Percentiles rank a stretch among this genome's conserved stretches.
Evolutionary conservation across 1,140 invertebrate genomes (phyloP).

Genomic region (Drosophila asahinai): DNA sequence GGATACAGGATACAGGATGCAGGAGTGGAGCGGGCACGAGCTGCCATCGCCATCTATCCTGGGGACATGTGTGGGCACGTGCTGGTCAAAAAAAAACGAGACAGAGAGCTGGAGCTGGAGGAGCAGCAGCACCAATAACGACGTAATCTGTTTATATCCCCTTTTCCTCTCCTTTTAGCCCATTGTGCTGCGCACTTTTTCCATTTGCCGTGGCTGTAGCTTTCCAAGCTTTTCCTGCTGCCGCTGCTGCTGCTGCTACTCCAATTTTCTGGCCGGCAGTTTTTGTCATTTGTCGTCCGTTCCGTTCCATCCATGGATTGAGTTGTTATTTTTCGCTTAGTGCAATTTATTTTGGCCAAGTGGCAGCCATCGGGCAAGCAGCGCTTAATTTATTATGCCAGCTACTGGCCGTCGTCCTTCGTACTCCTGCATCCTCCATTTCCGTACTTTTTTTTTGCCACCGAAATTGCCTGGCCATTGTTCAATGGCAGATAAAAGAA

Average conservation of each 20-base stretch:
- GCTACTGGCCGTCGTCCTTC: conserved; percentile 39
- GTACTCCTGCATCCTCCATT: background rate
- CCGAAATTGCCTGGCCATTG: conserved; percentile 75
- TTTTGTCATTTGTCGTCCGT: conserved; percentile 74
- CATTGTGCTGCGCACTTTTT: conserved; percentile 80
- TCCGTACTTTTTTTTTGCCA: conserved; percentile 26
- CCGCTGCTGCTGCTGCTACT: conserved; percentile 54
- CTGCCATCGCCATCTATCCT: conserved; percentile 59
- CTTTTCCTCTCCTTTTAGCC: conserved; percentile 65
- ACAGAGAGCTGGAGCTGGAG: conserved; percentile 3
- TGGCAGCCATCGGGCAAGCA: conserved; percentile 78
- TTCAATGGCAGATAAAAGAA: conserved; percentile 84
- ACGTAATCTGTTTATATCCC: conserved; percentile 83
- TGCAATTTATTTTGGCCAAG: conserved; percentile 83
- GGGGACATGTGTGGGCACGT: conserved; percentile 76
- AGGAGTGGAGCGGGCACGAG: background rate
- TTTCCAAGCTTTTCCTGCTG: conserved; percentile 24
- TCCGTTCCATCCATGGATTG: conserved; percentile 62
- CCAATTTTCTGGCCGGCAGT: conserved; percentile 81
- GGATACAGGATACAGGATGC: conserved; percentile 16
- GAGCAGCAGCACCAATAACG: conserved; percentile 73
- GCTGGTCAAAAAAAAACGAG: conserved; percentile 57
- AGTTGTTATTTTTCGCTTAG: conserved; percentile 84
- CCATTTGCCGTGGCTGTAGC: conserved; percentile 61
- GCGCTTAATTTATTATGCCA: conserved; percentile 81